A percentile compares a stretch with the other conserved stretches of the same genome.
phyloP scores from a whole-genome alignment of 2,797 vertebrate genomes.

The Alfaro cultratus region DNA sequence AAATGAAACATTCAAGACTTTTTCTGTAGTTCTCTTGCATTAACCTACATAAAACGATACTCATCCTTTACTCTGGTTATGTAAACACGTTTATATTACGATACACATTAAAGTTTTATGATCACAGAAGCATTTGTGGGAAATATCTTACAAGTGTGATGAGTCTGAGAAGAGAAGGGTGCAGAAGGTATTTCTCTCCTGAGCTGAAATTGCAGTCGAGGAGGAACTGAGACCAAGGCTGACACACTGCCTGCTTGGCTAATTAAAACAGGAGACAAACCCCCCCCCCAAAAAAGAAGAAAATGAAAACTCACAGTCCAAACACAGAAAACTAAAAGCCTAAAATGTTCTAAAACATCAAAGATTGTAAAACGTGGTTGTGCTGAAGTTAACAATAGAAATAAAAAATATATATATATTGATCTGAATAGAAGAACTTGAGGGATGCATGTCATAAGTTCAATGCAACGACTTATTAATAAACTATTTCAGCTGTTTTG shows the following conservation, averaged over 20 bases:
- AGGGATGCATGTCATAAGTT: neutral
- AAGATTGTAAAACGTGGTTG: neutral
- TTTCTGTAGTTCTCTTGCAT: neutral
- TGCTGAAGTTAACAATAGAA: neutral
- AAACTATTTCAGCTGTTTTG: constrained; percentile 2
- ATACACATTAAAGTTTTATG: constrained; percentile 27
- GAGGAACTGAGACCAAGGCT: constrained; percentile 91
- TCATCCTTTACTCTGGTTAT: constrained; percentile 16
- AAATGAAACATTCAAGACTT: constrained; percentile 20
- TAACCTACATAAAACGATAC: neutral
- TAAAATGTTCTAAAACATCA: constrained; percentile 7
- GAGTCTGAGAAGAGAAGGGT: constrained; percentile 86
- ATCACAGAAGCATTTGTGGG: constrained; percentile 22
- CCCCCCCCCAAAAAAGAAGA: neutral
- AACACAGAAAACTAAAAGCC: constrained; percentile 9
- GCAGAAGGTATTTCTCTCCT: constrained; percentile 81
- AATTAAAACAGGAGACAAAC: constrained; percentile 20
- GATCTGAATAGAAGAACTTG: neutral
- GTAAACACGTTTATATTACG: constrained; percentile 25
- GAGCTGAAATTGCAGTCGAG: constrained; percentile 83
- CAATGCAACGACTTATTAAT: neutral
- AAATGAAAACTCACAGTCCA: constrained; percentile 14
- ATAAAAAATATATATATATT: too few species aligned
- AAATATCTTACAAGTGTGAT: constrained; percentile 85
- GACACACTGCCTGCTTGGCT: constrained; percentile 85